Conservation (phyloP, 2,113 vertebrate species). For the Todiramphus chloris region DNA sequence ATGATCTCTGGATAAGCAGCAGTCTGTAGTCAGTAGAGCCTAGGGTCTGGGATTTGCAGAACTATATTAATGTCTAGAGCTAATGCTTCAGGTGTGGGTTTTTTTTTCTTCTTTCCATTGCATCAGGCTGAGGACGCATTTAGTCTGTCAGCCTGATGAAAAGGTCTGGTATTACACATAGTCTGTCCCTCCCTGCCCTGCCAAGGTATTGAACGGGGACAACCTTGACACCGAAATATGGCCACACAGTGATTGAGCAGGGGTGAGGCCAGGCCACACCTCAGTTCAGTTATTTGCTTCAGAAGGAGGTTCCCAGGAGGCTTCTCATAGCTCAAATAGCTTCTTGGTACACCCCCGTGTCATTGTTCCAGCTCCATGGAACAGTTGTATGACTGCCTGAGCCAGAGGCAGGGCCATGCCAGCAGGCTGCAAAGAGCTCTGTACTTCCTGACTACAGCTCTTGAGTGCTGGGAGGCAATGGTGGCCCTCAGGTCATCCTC, state of each 20-base stretch:
- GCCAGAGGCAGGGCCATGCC: not conserved
- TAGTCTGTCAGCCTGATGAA: not conserved
- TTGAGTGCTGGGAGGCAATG: not conserved
- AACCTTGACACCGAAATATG: not conserved
- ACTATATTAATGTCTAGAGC: not conserved
- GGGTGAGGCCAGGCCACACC: constrained; percentile 50
- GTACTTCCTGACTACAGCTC: not conserved
- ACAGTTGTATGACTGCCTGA: fast-evolving
- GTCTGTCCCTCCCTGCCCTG: not conserved
- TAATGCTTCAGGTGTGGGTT: not conserved
- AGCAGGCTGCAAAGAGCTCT: not conserved
- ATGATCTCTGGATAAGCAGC: constrained; percentile 17
- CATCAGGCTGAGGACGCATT: not conserved
- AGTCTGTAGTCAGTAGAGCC: not conserved
- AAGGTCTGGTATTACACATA: not conserved
- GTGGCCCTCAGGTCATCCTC: not conserved
- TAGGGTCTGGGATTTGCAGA: not conserved
- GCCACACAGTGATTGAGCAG: not conserved
- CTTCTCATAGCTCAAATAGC: not conserved
- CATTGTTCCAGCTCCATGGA: not conserved
- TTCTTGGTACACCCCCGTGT: not conserved
- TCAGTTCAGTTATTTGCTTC: constrained; percentile 6
- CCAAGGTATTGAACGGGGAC: not conserved
- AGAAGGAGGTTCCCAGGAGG: constrained; percentile 13
- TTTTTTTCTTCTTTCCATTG: not conserved